These are phyloP conservation scores for Hemicrepidius hirtus DNA, from an alignment of 2,888 invertebrate species.

Conservation along the genomic window DNA sequence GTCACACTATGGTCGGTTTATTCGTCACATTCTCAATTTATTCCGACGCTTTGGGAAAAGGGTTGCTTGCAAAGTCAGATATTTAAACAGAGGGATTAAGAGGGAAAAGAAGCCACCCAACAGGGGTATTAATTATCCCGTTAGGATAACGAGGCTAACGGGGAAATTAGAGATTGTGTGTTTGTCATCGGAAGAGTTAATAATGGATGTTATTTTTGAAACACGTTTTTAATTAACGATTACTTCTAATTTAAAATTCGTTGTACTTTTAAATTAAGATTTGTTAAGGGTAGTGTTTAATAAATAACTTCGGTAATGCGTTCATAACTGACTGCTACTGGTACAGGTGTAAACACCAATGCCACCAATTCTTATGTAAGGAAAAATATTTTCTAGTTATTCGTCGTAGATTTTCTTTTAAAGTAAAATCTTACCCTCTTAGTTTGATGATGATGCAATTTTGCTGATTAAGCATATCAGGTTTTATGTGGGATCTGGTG, in stretches of 20 bases:
- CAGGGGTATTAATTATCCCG: slow-evolving; percentile 35
- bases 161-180: slow-evolving; percentile 28
- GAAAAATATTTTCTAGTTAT: too few relatives aligned
- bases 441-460: too few relatives aligned
- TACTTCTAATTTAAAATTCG: background rate
- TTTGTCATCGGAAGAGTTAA: slow-evolving; percentile 24
- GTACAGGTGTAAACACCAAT: too few relatives aligned
- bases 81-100: slow-evolving; percentile 23
- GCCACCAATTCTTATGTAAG: too few relatives aligned
- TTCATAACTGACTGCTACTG: too few relatives aligned
- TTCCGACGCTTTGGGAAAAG: background rate
- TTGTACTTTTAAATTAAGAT: too few relatives aligned
- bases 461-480: too few relatives aligned
- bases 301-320: too few relatives aligned
- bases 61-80: slow-evolving; percentile 7
- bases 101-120: slow-evolving; percentile 25
- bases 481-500: too few relatives aligned
- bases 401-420: too few relatives aligned
- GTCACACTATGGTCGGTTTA: slow-evolving; percentile 1
- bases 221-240: slow-evolving; percentile 30
- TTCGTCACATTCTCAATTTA: slow-evolving; percentile 1
- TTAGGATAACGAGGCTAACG: slow-evolving; percentile 28
- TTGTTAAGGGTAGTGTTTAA: too few relatives aligned
- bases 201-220: slow-evolving; percentile 26
- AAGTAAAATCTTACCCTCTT: too few relatives aligned